These are phyloP conservation scores for Rhorus exstirpatorius DNA, from an alignment of 2,888 invertebrate genomes.

Conservation along the genomic window DNA sequence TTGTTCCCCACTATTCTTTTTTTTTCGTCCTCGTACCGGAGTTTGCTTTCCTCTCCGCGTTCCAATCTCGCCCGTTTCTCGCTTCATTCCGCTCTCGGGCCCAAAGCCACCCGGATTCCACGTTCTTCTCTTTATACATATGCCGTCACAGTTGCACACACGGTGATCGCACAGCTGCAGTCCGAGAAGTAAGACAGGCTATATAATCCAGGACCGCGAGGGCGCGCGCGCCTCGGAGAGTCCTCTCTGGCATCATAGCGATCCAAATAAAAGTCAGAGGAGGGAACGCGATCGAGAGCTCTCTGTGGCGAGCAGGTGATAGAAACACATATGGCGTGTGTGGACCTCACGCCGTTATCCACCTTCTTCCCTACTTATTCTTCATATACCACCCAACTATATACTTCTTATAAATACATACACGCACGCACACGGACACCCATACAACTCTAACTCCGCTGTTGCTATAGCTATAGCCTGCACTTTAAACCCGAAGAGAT, in stretches of 20 bases:
- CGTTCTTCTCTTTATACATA: conserved; percentile 63
- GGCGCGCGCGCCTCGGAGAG: background rate
- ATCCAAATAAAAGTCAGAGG: conserved; percentile 66
- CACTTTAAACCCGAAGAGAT: conserved; percentile 4
- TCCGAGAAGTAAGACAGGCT: conserved; percentile 5
- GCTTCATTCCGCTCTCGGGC: conserved; percentile 68
- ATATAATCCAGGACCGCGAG: background rate
- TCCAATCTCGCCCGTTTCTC: background rate
- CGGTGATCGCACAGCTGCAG: conserved; percentile 57
- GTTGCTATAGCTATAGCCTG: background rate
- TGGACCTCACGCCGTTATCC: conserved; percentile 65
- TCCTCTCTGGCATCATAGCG: background rate
- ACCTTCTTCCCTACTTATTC: conserved; percentile 30
- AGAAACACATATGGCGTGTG: conserved; percentile 74
- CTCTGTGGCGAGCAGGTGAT: conserved; percentile 74
- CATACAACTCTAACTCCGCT: background rate
- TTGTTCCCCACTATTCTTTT: conserved; percentile 20
- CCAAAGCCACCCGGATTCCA: conserved; percentile 73
- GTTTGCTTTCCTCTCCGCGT: conserved; percentile 26
- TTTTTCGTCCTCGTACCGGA: background rate
- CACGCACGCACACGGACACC: background rate
- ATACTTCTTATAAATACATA: background rate
- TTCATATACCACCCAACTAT: conserved; percentile 10
- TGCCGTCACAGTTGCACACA: conserved; percentile 66
- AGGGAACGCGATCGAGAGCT: conserved; percentile 56